Conservation (phyloP, 2,797 vertebrate genomes). For the Lateolabrax maculatus region DNA sequence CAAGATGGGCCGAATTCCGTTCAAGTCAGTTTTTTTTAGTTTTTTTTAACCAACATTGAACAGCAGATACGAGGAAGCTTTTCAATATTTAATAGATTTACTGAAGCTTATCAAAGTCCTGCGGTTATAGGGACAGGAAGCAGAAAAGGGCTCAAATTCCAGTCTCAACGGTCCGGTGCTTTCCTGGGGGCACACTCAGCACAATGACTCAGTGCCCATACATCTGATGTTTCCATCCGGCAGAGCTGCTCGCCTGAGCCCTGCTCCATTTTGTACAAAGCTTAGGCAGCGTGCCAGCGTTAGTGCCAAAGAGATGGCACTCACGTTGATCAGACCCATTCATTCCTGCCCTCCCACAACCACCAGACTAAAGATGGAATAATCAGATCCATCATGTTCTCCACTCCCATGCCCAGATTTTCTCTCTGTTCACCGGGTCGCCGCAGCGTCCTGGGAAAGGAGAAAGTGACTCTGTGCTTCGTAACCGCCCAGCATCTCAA, state of each 20-base stretch:
- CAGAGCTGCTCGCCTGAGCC: conserved; percentile 38
- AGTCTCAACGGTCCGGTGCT: conserved; percentile 63
- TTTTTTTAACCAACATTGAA: conserved; percentile 71
- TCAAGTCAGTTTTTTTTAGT: conserved; percentile 40
- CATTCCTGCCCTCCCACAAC: conserved; percentile 49
- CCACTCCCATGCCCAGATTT: conserved; percentile 1
- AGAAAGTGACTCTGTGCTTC: conserved; percentile 1
- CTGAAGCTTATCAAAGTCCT: conserved; percentile 72
- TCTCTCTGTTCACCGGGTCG: conserved; percentile 22
- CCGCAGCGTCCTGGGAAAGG: conserved; percentile 3
- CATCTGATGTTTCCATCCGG: conserved; percentile 60
- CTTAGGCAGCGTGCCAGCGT: conserved; percentile 56
- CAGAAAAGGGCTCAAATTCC: conserved; percentile 59
- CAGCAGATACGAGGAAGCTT: conserved; percentile 68
- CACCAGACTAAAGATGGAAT: conserved; percentile 48
- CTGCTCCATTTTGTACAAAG: conserved; percentile 71
- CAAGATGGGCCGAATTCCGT: conserved; percentile 29
- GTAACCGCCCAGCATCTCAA: conserved; percentile 6
- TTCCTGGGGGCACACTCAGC: conserved; percentile 66
- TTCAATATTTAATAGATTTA: conserved; percentile 75
- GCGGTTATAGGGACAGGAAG: conserved; percentile 65
- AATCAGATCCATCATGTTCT: conserved; percentile 42
- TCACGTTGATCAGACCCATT: conserved; percentile 60
- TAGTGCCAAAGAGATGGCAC: conserved; percentile 61
- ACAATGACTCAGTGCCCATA: conserved; percentile 68